A percentile compares a stretch with the other conserved stretches of the same genome.
Conservation (phyloP, 2,888 invertebrate genomes). For the Phaonia tiefii region DNA sequence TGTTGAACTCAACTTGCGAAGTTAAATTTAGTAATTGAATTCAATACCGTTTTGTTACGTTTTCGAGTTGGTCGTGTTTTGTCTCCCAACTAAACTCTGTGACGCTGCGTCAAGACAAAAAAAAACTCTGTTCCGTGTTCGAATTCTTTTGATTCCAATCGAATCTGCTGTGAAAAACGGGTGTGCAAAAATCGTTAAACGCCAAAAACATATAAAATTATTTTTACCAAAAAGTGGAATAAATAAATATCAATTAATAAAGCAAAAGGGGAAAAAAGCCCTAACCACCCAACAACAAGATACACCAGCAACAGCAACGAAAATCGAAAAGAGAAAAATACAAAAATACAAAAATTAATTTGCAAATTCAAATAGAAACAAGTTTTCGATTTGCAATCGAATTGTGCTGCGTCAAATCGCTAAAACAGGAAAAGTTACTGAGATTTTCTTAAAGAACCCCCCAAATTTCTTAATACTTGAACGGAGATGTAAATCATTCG, state of each 20-base stretch:
- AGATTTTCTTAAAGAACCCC: conserved; percentile 13
- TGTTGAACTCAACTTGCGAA: conserved; percentile 75
- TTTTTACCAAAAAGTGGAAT: conserved; percentile 29
- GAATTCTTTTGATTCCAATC: conserved; percentile 29
- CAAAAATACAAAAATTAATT: conserved; percentile 29
- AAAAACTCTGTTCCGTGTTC: conserved; percentile 63
- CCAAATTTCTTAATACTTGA: conserved; percentile 44
- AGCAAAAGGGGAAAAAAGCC: conserved; percentile 8
- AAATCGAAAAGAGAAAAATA: too few species aligned
- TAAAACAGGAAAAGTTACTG: conserved; percentile 7
- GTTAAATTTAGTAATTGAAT: conserved; percentile 77
- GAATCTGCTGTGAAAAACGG: conserved; percentile 42
- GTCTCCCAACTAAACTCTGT: conserved; percentile 35
- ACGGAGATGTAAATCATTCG: conserved; percentile 79
- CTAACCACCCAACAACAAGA: background rate
- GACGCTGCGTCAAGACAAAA: conserved; percentile 41
- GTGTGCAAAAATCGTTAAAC: conserved; percentile 40
- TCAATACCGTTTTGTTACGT: conserved; percentile 79
- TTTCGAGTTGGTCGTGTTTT: conserved; percentile 79
- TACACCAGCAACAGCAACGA: conserved; percentile 34
- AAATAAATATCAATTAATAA: conserved; percentile 41
- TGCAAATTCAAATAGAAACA: conserved; percentile 40
- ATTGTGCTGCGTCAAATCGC: conserved; percentile 15
- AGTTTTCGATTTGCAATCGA: conserved; percentile 14
- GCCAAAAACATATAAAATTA: conserved; percentile 6